These are phyloP conservation scores for Megaceryle alcyon DNA, from an alignment of 2,797 vertebrate species.

Conservation along the genomic window DNA sequence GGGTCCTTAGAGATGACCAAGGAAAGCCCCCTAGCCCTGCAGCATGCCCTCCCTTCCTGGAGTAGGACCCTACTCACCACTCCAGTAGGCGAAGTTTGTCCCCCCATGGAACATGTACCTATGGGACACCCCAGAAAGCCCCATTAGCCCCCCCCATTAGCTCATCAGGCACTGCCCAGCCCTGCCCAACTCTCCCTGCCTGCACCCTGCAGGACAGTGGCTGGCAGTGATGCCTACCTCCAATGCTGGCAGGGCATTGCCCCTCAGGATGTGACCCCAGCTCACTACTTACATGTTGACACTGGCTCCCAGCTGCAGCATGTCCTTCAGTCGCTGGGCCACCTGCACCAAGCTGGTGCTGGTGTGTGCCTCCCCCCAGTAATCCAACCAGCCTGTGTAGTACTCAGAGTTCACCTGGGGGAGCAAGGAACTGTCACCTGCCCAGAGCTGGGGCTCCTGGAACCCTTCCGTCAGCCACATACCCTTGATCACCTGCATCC, in stretches of 20 bases:
- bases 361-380: slow-evolving; percentile 91
- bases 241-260: not conserved
- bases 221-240: not conserved
- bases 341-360: slow-evolving; percentile 75
- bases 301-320: slow-evolving; percentile 90
- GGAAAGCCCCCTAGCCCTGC: accelerated
- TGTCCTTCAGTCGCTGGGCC: slow-evolving; percentile 82
- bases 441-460: not conserved
- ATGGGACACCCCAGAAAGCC: not conserved
- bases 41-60: not conserved
- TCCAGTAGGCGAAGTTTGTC: slow-evolving; percentile 98
- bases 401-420: slow-evolving; percentile 96
- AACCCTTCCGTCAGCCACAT: not conserved
- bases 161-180: not conserved
- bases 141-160: not conserved
- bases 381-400: slow-evolving; percentile 98
- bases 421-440: not conserved
- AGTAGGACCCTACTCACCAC: slow-evolving; percentile 81
- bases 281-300: slow-evolving; percentile 89
- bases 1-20: not conserved
- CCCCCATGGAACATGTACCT: slow-evolving; percentile 99
- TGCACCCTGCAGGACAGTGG: not conserved
- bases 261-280: not conserved
- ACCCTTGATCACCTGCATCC: not conserved
- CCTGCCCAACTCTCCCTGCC: not conserved